These are phyloP conservation scores for Porites rus DNA, from an alignment of 92 coral and sea anemone species.

Conservation along the genomic window DNA sequence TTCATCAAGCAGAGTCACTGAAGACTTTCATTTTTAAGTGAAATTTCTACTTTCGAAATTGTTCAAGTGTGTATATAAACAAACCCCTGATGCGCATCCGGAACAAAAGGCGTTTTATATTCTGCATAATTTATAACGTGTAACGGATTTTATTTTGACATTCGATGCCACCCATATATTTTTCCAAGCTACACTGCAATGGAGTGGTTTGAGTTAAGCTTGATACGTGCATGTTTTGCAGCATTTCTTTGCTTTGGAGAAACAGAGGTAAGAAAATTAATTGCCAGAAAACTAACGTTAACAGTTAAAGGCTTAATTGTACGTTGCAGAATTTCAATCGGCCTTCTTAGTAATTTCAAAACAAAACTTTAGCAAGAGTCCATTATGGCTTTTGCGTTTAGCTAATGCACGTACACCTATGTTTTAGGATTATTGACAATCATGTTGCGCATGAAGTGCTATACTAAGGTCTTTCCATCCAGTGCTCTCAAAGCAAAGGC, in stretches of 20 bases:
- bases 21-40: no score
- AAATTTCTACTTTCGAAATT: no score
- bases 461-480: no score
- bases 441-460: no score
- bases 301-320: background rate
- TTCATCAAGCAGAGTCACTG: no score
- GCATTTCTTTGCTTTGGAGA: constrained; percentile 13
- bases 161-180: background rate
- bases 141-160: background rate
- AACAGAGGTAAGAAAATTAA: background rate
- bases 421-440: no score
- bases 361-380: background rate
- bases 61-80: background rate
- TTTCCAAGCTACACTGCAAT: background rate
- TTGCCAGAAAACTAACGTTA: background rate
- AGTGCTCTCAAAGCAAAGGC: no score
- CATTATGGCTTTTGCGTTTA: no score
- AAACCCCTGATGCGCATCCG: background rate
- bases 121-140: background rate
- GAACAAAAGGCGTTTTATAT: background rate
- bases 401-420: no score
- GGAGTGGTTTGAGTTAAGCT: constrained; percentile 1
- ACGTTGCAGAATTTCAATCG: no score
- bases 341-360: background rate
- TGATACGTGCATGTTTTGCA: background rate